Conservation (phyloP, 2,113 vertebrate species). For the Peucedramus taeniatus region DNA sequence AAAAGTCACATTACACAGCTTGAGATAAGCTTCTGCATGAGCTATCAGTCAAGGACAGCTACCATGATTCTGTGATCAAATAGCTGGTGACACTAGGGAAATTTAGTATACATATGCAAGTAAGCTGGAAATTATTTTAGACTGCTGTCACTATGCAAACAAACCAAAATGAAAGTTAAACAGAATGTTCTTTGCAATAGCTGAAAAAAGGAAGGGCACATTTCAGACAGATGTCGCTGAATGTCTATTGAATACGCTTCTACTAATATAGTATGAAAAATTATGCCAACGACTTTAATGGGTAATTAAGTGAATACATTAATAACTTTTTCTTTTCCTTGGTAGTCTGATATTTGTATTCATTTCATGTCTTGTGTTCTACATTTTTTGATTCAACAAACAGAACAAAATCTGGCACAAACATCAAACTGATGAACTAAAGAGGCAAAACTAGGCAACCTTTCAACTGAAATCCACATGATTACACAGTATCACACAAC, state of each 20-base stretch:
- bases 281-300: not conserved
- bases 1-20: not conserved
- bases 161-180: not conserved
- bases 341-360: not conserved
- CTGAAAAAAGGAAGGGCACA: not conserved
- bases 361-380: not conserved
- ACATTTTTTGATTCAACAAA: not conserved
- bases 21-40: not conserved
- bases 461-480: not conserved
- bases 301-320: not conserved
- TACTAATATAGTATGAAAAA: not conserved
- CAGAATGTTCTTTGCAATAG: not conserved
- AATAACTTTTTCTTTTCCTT: not conserved
- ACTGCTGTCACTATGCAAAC: not conserved
- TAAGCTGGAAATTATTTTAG: not conserved
- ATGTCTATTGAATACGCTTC: not conserved
- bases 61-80: not conserved
- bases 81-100: not conserved
- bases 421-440: not conserved
- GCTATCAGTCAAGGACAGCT: not conserved
- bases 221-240: not conserved
- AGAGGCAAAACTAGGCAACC: not conserved
- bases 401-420: not conserved
- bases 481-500: not conserved
- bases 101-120: not conserved